A percentile compares a stretch with the other conserved stretches of the same genome.
Conservation (phyloP, 2,888 invertebrate genomes). For the Drosophila nr. medialis region DNA sequence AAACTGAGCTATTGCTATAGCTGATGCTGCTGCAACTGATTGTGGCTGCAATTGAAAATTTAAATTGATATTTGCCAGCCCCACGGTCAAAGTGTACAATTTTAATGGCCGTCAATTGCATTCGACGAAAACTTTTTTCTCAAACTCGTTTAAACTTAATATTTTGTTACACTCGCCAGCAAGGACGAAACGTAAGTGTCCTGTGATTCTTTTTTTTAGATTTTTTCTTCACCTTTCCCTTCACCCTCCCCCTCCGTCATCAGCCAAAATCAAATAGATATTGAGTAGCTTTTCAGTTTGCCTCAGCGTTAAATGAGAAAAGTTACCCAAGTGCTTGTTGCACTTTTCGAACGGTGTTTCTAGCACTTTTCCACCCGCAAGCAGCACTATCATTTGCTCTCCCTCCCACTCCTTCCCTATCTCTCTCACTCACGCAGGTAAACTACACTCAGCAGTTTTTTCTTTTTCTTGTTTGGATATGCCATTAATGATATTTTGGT, state of each 20-base stretch:
- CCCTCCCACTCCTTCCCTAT: background rate
- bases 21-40: constrained; percentile 36
- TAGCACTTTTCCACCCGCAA: constrained; percentile 26
- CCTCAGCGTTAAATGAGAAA: constrained; percentile 76
- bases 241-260: background rate
- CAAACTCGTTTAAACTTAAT: constrained; percentile 70
- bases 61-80: constrained; percentile 70
- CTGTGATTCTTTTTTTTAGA: constrained; percentile 36
- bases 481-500: constrained; percentile 68
- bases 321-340: constrained; percentile 77
- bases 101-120: constrained; percentile 72
- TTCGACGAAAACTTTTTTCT: constrained; percentile 31
- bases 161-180: constrained; percentile 64
- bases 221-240: constrained; percentile 15
- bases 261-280: constrained; percentile 71
- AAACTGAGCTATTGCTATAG: constrained; percentile 33
- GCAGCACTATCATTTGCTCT: constrained; percentile 16
- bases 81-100: constrained; percentile 42
- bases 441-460: constrained; percentile 44
- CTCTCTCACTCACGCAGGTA: constrained; percentile 35
- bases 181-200: constrained; percentile 53
- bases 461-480: constrained; percentile 25
- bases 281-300: constrained; percentile 80
- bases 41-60: constrained; percentile 71
- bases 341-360: constrained; percentile 58